Conservation (phyloP, 2,113 vertebrate genomes). For the Actinemys pallida region DNA sequence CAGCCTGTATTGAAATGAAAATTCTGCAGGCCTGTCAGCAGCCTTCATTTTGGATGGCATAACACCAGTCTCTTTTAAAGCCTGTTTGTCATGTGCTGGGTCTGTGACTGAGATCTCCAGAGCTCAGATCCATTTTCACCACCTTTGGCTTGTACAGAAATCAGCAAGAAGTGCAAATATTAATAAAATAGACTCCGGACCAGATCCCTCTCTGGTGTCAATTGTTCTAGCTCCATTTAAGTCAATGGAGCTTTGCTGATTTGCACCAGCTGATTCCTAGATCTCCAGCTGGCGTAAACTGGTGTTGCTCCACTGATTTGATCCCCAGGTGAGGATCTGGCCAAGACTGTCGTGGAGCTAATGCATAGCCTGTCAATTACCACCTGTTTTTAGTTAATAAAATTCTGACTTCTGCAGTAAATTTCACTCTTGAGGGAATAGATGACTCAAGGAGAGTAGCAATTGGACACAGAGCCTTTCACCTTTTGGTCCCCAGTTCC, state of each 20-base stretch:
- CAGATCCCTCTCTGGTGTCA: background rate
- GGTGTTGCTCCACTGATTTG: background rate
- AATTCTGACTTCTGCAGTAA: background rate
- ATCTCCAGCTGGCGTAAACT: background rate
- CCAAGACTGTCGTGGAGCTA: background rate
- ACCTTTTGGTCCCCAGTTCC: background rate
- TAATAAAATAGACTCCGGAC: background rate
- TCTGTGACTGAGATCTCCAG: background rate
- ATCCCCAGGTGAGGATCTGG: background rate
- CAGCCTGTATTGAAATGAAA: background rate
- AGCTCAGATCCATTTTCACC: background rate
- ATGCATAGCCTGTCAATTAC: background rate
- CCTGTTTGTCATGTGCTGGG: background rate
- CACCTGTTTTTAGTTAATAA: background rate
- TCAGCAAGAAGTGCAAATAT: background rate
- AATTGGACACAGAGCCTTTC: background rate
- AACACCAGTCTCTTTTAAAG: background rate
- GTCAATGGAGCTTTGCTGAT: background rate
- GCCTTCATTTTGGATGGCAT: background rate
- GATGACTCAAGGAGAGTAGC: background rate
- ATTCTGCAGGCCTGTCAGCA: background rate
- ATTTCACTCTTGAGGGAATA: background rate
- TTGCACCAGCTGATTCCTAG: background rate
- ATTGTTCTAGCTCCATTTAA: background rate
- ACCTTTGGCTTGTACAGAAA: fast-evolving